These are phyloP conservation scores for Chelmon rostratus DNA, from an alignment of 2,797 vertebrate genomes.

Conservation along the genomic window DNA sequence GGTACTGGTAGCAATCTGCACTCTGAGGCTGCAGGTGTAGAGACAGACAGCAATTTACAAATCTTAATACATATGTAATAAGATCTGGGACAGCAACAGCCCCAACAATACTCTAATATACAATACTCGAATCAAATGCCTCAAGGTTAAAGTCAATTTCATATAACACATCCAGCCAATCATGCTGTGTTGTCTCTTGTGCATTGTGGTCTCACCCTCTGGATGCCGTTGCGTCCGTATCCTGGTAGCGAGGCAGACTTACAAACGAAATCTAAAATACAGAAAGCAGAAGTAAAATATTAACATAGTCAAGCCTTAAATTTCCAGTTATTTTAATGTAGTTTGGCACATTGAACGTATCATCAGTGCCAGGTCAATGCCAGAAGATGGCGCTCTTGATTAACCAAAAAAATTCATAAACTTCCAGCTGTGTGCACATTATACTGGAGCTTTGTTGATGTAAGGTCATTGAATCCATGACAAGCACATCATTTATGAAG, in stretches of 20 bases:
- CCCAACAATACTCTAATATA: neutral
- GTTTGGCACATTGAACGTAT: neutral
- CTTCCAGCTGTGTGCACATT: conserved; percentile 42
- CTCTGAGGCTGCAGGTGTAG: conserved; percentile 89
- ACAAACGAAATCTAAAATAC: conserved; percentile 90
- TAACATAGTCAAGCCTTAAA: neutral
- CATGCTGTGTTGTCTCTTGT: neutral
- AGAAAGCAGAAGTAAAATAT: neutral
- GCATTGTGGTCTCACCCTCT: conserved; percentile 87
- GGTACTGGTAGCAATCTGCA: conserved; percentile 92
- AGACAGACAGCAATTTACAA: conserved; percentile 19
- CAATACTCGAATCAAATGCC: neutral
- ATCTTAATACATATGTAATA: neutral
- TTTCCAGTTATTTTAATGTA: neutral
- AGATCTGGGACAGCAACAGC: neutral
- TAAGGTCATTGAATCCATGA: conserved; percentile 14
- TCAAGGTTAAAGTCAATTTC: neutral
- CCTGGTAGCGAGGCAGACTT: conserved; percentile 95
- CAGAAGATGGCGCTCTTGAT: conserved; percentile 76
- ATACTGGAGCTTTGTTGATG: conserved; percentile 10
- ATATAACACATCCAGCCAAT: neutral
- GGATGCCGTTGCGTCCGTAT: conserved; percentile 93
- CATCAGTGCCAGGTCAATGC: neutral
- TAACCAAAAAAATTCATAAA: conserved; percentile 15
- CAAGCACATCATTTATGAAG: conserved; percentile 9